A percentile compares a stretch with the other conserved stretches of the same genome.
These are phyloP conservation scores for Cabera pusaria DNA, from an alignment of 2,888 invertebrate genomes.

Conservation along the genomic window DNA sequence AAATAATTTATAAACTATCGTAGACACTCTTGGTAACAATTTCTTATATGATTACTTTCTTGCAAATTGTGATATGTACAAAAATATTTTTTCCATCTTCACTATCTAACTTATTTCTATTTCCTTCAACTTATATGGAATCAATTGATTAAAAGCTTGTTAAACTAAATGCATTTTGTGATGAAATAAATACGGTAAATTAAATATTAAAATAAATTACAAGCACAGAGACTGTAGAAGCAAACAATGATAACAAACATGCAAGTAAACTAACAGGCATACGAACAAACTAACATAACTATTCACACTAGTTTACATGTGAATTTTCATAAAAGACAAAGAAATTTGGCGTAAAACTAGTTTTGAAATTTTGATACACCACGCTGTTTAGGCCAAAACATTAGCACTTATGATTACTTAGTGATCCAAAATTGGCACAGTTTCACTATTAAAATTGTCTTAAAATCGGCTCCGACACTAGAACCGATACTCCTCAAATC, in stretches of 20 bases:
- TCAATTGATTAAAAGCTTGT: conserved; percentile 18
- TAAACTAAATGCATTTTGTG: conserved; percentile 40
- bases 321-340: too few species aligned
- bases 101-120: conserved; percentile 51
- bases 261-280: neutral
- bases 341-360: too few species aligned
- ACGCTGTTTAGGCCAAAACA: conserved; percentile 14
- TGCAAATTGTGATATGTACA: conserved; percentile 81
- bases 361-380: conserved; percentile 2
- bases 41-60: conserved; percentile 51
- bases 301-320: too few species aligned
- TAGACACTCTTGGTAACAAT: conserved; percentile 79
- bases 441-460: conserved; percentile 54
- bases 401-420: conserved; percentile 41
- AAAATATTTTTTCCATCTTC: conserved; percentile 73
- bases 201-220: conserved; percentile 24
- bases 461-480: conserved; percentile 64
- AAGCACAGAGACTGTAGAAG: conserved; percentile 13
- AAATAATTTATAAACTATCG: conserved; percentile 57
- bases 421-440: conserved; percentile 59
- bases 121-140: conserved; percentile 26
- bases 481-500: conserved; percentile 82
- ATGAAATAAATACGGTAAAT: conserved; percentile 28
- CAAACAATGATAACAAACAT: conserved; percentile 6
- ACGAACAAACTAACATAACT: too few species aligned